Conservation (phyloP, 2,797 vertebrate species). For the Enteromius afrohamiltoni region DNA sequence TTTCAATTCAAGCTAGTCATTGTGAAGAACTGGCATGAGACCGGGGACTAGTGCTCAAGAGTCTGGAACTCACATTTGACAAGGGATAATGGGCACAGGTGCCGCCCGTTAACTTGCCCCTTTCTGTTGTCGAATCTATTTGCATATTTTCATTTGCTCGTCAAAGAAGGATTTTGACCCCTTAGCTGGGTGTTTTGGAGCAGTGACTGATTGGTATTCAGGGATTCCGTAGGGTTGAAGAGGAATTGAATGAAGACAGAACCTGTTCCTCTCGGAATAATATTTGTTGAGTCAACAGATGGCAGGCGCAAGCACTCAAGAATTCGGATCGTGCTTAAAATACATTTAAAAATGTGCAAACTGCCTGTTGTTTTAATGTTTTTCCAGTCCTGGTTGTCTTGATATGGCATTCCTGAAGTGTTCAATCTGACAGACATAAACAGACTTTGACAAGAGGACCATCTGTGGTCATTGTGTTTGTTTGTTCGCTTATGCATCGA, state of each 20-base stretch:
- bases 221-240: slow-evolving; percentile 15
- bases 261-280: slow-evolving; percentile 3
- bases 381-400: background rate
- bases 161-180: slow-evolving; percentile 44
- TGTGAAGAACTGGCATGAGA: slow-evolving; percentile 31
- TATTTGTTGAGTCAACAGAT: slow-evolving; percentile 44
- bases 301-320: slow-evolving; percentile 10
- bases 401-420: slow-evolving; percentile 17
- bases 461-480: background rate
- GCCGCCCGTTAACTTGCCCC: slow-evolving; percentile 8
- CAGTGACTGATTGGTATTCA: slow-evolving; percentile 44
- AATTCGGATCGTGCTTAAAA: slow-evolving; percentile 1
- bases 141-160: slow-evolving; percentile 49
- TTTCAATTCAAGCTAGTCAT: slow-evolving; percentile 33
- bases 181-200: slow-evolving; percentile 27
- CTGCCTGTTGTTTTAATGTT: slow-evolving; percentile 5
- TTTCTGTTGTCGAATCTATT: slow-evolving; percentile 34
- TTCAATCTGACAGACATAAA: slow-evolving; percentile 24
- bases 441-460: slow-evolving; percentile 26
- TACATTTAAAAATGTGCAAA: background rate
- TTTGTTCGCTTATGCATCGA: slow-evolving; percentile 10
- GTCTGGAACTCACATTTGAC: slow-evolving; percentile 19
- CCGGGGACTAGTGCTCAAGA: slow-evolving; percentile 10
- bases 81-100: slow-evolving; percentile 37
- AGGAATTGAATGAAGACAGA: slow-evolving; percentile 37